Percentiles rank a stretch among this genome's conserved stretches.
phyloP scores from a whole-genome alignment of 2,113 vertebrate genomes.

The Protobothrops flavoviridis region DNA sequence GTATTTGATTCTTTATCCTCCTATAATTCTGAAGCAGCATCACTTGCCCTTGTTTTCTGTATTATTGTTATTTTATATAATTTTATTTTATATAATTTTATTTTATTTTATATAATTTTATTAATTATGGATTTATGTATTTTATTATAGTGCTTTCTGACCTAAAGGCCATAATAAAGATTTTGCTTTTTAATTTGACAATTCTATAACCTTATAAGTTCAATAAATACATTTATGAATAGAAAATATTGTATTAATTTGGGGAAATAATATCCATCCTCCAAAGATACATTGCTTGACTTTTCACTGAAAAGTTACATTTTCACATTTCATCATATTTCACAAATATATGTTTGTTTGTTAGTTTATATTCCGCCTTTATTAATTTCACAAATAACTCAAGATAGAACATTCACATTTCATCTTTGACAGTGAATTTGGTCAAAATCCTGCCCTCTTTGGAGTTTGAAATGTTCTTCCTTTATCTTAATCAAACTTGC shows the following conservation, averaged over 20 bases:
- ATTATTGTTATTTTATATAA: background rate
- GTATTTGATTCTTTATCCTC: background rate
- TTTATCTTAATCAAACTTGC: background rate
- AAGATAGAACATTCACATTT: background rate
- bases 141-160: background rate
- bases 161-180: background rate
- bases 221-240: background rate
- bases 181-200: background rate
- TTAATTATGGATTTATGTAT: background rate
- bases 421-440: background rate
- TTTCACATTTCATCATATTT: background rate
- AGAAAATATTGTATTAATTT: background rate
- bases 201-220: background rate
- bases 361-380: background rate
- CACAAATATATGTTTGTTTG: background rate
- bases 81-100: background rate
- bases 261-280: background rate
- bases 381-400: background rate
- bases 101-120: background rate
- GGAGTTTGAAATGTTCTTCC: background rate
- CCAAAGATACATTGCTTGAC: background rate
- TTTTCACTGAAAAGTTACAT: background rate
- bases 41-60: background rate
- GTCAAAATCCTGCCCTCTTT: background rate
- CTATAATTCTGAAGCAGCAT: background rate